Conservation (phyloP, 2,888 invertebrate genomes). For the Tuta absoluta region DNA sequence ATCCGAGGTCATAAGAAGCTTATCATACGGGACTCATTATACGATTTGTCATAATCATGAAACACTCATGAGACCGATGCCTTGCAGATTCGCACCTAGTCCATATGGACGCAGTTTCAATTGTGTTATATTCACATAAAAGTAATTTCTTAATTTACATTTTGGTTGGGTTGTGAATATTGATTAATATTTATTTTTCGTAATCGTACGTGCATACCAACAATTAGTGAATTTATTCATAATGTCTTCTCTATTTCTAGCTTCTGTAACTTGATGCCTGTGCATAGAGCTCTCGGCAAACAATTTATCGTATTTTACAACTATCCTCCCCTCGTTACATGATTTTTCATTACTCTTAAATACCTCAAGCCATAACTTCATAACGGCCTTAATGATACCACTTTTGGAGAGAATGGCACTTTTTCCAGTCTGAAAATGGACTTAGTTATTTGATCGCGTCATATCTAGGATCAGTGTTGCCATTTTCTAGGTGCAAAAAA, state of each 20-base stretch:
- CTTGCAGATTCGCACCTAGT: too few relatives aligned
- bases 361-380: constrained; percentile 44
- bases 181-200: too few relatives aligned
- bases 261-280: constrained; percentile 31
- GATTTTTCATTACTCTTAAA: constrained; percentile 60
- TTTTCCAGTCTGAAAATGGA: constrained; percentile 5
- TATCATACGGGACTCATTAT: too few relatives aligned
- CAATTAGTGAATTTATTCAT: background rate
- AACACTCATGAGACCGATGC: too few relatives aligned
- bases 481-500: background rate
- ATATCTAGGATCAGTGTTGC: background rate
- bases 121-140: too few relatives aligned
- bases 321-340: constrained; percentile 53
- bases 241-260: background rate
- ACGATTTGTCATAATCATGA: too few relatives aligned
- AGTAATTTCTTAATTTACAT: too few relatives aligned
- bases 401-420: constrained; percentile 22
- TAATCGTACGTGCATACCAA: too few relatives aligned
- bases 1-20: too few relatives aligned
- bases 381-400: constrained; percentile 39
- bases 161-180: too few relatives aligned
- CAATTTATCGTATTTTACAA: constrained; percentile 60
- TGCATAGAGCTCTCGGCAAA: constrained; percentile 38
- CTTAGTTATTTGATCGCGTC: constrained; percentile 1
- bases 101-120: too few relatives aligned